These are phyloP conservation scores for Siniperca undulata DNA, from an alignment of 2,797 vertebrate species.

Conservation along the genomic window DNA sequence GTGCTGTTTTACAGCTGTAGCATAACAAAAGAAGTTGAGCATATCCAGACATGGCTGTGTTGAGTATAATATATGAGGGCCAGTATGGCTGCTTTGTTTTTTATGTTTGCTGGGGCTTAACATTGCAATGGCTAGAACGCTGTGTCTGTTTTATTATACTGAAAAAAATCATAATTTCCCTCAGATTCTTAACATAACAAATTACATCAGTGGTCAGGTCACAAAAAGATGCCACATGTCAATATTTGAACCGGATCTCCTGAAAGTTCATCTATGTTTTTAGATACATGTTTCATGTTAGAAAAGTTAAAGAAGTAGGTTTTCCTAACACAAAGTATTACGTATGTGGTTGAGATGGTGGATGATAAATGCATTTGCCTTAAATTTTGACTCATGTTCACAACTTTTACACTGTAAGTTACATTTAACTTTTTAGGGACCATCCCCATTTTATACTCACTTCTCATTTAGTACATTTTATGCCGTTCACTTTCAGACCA, in stretches of 20 bases:
- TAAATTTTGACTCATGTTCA: background rate
- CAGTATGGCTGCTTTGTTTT: conserved; percentile 44
- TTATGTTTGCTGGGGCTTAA: conserved; percentile 24
- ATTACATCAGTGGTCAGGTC: conserved; percentile 39
- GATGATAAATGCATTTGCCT: conserved; percentile 15
- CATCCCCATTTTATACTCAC: background rate
- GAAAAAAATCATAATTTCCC: conserved; percentile 56
- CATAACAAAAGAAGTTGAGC: conserved; percentile 59
- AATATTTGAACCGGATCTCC: background rate
- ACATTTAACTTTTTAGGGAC: background rate
- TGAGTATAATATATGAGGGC: conserved; percentile 43
- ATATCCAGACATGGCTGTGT: conserved; percentile 58
- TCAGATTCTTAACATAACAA: conserved; percentile 48
- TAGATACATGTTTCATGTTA: background rate
- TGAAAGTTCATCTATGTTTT: conserved; percentile 17
- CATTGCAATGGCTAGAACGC: conserved; percentile 25
- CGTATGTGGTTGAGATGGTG: background rate
- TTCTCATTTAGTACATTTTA: background rate
- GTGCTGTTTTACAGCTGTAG: conserved; percentile 59
- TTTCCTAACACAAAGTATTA: background rate
- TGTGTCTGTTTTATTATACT: conserved; percentile 44
- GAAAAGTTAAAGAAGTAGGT: background rate
- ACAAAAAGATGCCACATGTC: background rate
- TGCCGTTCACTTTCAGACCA: background rate
- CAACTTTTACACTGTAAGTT: background rate